Percentiles rank a stretch among this genome's conserved stretches.
phyloP scores from a whole-genome alignment of 2,888 invertebrate genomes.

The Tenthredo distinguenda region DNA sequence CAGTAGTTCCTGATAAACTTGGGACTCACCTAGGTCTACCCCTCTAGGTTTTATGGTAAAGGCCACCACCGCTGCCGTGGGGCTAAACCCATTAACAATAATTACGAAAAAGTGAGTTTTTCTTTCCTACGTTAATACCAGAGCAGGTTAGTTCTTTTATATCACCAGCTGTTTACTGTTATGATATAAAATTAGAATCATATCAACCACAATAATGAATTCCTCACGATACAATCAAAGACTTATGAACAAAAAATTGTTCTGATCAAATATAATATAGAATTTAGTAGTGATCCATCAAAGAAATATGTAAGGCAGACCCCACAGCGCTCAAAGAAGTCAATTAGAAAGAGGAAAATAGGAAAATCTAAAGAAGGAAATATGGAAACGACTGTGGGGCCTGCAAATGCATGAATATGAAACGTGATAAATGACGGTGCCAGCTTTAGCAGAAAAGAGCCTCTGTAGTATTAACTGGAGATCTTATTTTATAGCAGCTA shows the following conservation, averaged over 20 bases:
- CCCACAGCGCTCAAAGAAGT: not conserved
- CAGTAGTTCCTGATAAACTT: constrained; percentile 77
- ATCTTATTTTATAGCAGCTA: not conserved
- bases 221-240: not conserved
- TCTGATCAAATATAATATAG: not conserved
- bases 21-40: constrained; percentile 75
- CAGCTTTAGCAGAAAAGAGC: not conserved
- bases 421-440: not conserved
- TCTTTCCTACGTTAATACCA: constrained; percentile 2
- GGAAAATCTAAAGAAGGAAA: not conserved
- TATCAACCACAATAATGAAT: not conserved
- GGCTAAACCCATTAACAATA: constrained; percentile 71
- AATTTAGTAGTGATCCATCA: not conserved
- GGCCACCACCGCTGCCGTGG: constrained; percentile 74
- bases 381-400: not conserved
- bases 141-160: not conserved
- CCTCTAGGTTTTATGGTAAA: constrained; percentile 77
- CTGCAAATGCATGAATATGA: not conserved
- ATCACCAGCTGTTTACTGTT: not conserved
- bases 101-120: constrained; percentile 57
- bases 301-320: not conserved
- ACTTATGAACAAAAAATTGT: not conserved
- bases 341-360: not conserved
- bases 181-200: not conserved
- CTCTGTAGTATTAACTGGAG: constrained; percentile 5